Percentiles rank a stretch among this genome's conserved stretches.
Evolutionary conservation across 1,140 invertebrate species (phyloP).

Genomic region (Aphaenogaster ashmeadi): DNA sequence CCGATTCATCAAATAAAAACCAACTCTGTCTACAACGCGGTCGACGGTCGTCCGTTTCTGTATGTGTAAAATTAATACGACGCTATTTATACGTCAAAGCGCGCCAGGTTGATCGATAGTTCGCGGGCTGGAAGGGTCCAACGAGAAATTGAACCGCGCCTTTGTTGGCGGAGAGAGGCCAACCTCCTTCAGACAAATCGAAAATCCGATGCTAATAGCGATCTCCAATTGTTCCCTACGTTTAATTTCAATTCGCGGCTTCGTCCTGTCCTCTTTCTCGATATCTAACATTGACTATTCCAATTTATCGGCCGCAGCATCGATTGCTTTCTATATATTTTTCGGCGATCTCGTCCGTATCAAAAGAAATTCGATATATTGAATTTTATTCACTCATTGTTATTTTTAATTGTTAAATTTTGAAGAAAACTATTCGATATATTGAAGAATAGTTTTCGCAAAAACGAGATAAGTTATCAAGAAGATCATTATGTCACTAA

Average conservation of each 20-base stretch:
- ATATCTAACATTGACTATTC: slow-evolving; percentile 32
- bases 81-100: slow-evolving; percentile 71
- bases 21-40: slow-evolving; percentile 38
- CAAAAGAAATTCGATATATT: not conserved
- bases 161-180: slow-evolving; percentile 60
- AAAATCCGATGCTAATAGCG: slow-evolving; percentile 65
- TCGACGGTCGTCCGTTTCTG: slow-evolving; percentile 54
- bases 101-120: slow-evolving; percentile 71
- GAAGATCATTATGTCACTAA: not conserved
- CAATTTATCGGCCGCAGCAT: slow-evolving; percentile 43
- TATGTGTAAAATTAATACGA: slow-evolving; percentile 69
- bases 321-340: slow-evolving; percentile 13
- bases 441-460: not conserved
- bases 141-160: slow-evolving; percentile 72
- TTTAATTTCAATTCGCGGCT: slow-evolving; percentile 40
- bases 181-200: slow-evolving; percentile 59
- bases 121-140: slow-evolving; percentile 58
- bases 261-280: not conserved
- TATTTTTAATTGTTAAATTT: not conserved
- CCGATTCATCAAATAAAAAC: slow-evolving; percentile 43
- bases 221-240: slow-evolving; percentile 4
- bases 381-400: not conserved
- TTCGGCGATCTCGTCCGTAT: not conserved
- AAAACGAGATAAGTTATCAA: not conserved
- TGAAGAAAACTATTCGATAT: not conserved